Conservation (phyloP, 2,113 vertebrate genomes). For the Elachura formosa region DNA sequence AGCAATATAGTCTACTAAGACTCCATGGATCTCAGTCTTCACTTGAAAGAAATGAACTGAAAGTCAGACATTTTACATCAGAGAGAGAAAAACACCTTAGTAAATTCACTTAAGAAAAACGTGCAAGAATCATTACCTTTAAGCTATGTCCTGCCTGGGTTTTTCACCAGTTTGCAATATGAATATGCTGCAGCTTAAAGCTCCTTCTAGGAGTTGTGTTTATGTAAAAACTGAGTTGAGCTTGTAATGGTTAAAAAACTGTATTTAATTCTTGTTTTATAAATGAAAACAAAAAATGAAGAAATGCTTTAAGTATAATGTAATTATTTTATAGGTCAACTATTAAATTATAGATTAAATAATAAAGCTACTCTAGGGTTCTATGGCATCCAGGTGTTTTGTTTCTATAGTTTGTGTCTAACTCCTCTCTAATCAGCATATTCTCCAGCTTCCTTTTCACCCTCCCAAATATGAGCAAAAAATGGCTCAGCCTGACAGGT, state of each 20-base stretch:
- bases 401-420: conserved; percentile 11
- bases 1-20: not conserved
- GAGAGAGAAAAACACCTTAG: not conserved
- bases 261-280: conserved; percentile 81
- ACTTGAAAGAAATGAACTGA: not conserved
- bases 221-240: conserved; percentile 72
- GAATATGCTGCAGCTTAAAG: conserved; percentile 66
- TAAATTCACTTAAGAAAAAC: not conserved
- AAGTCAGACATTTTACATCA: not conserved
- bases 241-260: conserved; percentile 72
- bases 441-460: not conserved
- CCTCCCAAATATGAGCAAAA: not conserved
- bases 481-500: not conserved
- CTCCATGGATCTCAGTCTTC: not conserved
- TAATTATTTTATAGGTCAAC: conserved; percentile 80
- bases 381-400: conserved; percentile 46
- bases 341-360: conserved; percentile 81
- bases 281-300: conserved; percentile 72
- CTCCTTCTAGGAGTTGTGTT: conserved; percentile 54
- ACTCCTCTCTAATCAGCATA: not conserved
- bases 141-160: conserved; percentile 9
- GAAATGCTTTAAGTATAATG: conserved; percentile 79
- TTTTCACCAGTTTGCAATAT: conserved; percentile 50
- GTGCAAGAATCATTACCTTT: conserved; percentile 22
- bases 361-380: conserved; percentile 78